Conservation (phyloP, 2,888 invertebrate species). For the Patella pellucida region DNA sequence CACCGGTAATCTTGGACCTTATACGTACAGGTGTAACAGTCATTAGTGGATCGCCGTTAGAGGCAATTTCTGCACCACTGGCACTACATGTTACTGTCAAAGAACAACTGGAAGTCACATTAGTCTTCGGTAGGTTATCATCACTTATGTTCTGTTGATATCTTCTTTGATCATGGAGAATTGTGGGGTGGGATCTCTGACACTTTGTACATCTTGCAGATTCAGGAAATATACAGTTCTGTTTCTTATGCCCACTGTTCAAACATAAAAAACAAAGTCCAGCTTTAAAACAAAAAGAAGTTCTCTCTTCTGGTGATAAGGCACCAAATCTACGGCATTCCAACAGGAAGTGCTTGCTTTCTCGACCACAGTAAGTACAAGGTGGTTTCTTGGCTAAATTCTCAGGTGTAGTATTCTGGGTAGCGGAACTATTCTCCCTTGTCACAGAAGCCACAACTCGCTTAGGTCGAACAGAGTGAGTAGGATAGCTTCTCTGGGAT, state of each 20-base stretch:
- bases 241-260: background rate
- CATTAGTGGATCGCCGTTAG: background rate
- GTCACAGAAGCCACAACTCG: background rate
- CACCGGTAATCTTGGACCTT: background rate
- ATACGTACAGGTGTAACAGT: background rate
- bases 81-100: background rate
- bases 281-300: background rate
- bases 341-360: background rate
- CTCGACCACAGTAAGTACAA: background rate
- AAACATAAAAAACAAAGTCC: background rate
- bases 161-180: background rate
- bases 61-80: background rate
- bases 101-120: background rate
- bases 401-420: background rate
- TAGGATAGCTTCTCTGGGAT: background rate
- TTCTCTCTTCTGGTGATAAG: background rate
- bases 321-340: background rate
- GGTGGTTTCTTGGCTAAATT: background rate
- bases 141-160: background rate
- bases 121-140: background rate
- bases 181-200: background rate
- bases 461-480: background rate
- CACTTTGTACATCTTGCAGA: background rate
- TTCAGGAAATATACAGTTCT: background rate
- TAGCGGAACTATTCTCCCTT: background rate